phyloP scores from a whole-genome alignment of 2,113 vertebrate species.

The Excalfactoria chinensis region DNA sequence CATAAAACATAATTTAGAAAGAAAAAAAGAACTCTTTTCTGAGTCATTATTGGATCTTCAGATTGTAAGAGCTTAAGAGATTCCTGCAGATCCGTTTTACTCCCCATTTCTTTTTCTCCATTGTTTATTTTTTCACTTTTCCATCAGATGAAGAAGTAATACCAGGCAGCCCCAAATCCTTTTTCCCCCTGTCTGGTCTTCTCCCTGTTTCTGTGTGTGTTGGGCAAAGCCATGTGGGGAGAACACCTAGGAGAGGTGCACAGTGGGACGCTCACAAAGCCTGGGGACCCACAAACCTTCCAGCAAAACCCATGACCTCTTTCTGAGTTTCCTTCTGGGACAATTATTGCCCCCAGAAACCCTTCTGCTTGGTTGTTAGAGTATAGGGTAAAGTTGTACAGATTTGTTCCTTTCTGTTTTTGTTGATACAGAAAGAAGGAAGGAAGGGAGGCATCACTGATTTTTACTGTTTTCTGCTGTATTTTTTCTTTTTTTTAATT shows the following conservation, averaged over 20 bases:
- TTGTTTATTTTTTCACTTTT: constrained; percentile 42
- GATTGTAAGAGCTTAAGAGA: constrained; percentile 22
- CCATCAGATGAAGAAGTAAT: constrained; percentile 31
- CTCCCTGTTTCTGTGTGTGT: neutral
- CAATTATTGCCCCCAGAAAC: neutral
- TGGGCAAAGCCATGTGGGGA: neutral
- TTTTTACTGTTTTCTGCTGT: neutral
- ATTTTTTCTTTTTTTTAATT: neutral
- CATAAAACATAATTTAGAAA: constrained; percentile 39
- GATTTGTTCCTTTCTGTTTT: neutral
- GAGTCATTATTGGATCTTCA: constrained; percentile 32
- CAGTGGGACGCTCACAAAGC: neutral
- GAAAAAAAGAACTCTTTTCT: neutral
- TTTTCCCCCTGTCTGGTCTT: neutral
- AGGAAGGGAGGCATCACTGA: neutral
- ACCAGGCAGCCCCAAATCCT: neutral
- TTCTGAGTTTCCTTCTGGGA: neutral
- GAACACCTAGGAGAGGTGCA: neutral
- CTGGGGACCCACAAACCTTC: neutral
- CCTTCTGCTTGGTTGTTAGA: neutral
- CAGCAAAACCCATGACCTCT: accelerated
- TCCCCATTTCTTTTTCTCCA: neutral
- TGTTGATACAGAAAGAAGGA: neutral
- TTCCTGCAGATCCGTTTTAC: neutral
- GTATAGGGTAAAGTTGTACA: accelerated